Evolutionary conservation across 2,797 vertebrate genomes (phyloP).

Genomic region (Taenioides sp.): DNA sequence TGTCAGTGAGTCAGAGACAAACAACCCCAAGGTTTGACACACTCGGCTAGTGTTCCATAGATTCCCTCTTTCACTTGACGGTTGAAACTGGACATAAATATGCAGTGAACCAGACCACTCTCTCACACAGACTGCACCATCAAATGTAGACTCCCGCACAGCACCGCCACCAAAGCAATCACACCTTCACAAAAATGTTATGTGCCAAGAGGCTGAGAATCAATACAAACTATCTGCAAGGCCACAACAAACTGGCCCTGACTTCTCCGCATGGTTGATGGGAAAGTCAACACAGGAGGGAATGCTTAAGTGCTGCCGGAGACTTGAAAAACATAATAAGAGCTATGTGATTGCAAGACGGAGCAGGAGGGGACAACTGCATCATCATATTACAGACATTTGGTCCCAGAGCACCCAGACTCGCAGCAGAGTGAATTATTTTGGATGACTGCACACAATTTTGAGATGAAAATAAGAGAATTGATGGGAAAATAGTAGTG

Average conservation of each 20-base stretch:
- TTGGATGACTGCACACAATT: conserved; percentile 28
- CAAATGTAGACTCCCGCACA: conserved; percentile 18
- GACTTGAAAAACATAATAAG: conserved; percentile 44
- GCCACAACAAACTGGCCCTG: conserved; percentile 22
- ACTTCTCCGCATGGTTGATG: conserved; percentile 9
- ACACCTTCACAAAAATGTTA: conserved; percentile 18
- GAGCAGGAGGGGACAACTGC: conserved; percentile 45
- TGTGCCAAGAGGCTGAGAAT: conserved; percentile 19
- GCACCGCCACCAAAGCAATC: conserved; percentile 49
- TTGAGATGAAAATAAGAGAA: conserved; percentile 18
- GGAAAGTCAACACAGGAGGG: conserved; percentile 15
- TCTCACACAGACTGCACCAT: conserved; percentile 23
- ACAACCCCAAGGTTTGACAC: conserved; percentile 19
- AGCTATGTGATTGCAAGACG: conserved; percentile 28
- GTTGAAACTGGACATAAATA: conserved; percentile 25
- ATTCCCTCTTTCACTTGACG: conserved; percentile 26
- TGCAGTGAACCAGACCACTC: conserved; percentile 16
- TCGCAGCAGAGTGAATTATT: conserved; percentile 18
- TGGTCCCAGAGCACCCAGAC: conserved; percentile 12
- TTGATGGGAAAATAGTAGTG: conserved; percentile 29
- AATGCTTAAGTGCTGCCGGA: conserved; percentile 27
- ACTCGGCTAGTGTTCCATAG: background rate
- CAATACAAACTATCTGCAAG: conserved; percentile 34
- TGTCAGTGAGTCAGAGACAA: conserved; percentile 5
- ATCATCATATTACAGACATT: conserved; percentile 38